phyloP scores from a whole-genome alignment of 2,113 vertebrate species.

The Microcebus jonahi region DNA sequence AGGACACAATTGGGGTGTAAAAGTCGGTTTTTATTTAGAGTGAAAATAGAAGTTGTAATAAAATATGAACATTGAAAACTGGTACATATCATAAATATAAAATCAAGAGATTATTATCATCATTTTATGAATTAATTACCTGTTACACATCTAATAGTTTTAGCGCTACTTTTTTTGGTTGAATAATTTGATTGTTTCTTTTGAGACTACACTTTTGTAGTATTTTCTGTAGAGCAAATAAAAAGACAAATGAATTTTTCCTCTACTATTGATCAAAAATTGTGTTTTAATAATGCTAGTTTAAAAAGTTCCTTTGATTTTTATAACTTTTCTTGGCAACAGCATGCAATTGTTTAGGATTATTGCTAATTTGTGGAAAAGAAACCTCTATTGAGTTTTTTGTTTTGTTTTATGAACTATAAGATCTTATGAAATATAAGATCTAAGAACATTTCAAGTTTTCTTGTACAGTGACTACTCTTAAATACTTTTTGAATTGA shows the following conservation, averaged over 20 bases:
- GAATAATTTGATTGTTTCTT: conserved; percentile 13
- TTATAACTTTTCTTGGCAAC: background rate
- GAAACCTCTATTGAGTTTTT: background rate
- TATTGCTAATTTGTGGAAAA: background rate
- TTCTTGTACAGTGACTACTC: background rate
- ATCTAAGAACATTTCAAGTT: background rate
- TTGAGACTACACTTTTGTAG: background rate
- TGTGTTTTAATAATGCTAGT: background rate
- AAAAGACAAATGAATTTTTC: background rate
- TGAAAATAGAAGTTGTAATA: conserved; percentile 6
- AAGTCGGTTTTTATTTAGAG: background rate
- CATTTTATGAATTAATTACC: conserved; percentile 14
- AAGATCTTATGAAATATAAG: background rate
- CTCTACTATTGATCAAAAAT: background rate
- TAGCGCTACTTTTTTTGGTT: background rate
- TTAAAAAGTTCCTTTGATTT: background rate
- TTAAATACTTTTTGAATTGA: background rate
- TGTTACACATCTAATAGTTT: background rate
- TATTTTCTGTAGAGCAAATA: background rate
- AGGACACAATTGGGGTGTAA: background rate
- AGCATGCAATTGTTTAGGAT: background rate
- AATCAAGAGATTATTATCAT: background rate
- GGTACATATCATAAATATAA: background rate
- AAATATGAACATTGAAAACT: conserved; percentile 1
- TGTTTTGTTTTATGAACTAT: background rate